Evolutionary conservation across 35 echinoderm and acorn worm genomes (phyloP).

Genomic region (Anneissia japonica): DNA sequence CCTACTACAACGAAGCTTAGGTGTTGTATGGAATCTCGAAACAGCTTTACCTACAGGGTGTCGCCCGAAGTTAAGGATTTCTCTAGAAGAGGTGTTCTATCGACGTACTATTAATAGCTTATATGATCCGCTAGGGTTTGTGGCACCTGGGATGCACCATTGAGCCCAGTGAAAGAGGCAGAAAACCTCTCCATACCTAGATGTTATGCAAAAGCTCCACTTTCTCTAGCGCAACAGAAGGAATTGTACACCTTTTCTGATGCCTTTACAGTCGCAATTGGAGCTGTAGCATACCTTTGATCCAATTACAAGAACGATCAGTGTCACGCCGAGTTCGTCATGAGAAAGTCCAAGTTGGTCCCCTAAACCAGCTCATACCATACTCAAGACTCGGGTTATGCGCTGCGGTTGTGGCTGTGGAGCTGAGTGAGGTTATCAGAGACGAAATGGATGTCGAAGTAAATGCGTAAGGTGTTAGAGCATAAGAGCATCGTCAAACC

Average conservation of each 20-base stretch:
- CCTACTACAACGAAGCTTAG: no score
- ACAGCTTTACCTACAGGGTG: no score
- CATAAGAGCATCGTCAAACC: not conserved
- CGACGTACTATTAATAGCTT: not conserved
- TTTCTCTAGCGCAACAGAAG: not conserved
- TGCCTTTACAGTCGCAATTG: no score
- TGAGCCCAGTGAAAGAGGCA: no score
- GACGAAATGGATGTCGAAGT: conserved; percentile 6
- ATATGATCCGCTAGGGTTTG: not conserved
- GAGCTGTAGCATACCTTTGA: conserved; percentile 5
- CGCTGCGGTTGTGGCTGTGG: not conserved
- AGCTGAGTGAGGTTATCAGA: not conserved
- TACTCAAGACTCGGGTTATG: conserved; percentile 8
- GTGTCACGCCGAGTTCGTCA: no score
- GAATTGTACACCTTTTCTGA: no score
- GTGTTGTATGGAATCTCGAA: no score
- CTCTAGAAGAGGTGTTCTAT: not conserved
- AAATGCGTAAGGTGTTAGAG: no score
- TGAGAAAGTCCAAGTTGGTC: not conserved
- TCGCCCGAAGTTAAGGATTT: no score
- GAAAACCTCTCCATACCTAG: no score
- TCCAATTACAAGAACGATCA: not conserved
- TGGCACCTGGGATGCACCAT: no score
- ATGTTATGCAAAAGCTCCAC: no score
- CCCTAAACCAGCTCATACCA: not conserved